A percentile compares a stretch with the other conserved stretches of the same genome.
phyloP scores from a whole-genome alignment of 2,888 invertebrate species.

The Phyllotreta cruciferae region DNA sequence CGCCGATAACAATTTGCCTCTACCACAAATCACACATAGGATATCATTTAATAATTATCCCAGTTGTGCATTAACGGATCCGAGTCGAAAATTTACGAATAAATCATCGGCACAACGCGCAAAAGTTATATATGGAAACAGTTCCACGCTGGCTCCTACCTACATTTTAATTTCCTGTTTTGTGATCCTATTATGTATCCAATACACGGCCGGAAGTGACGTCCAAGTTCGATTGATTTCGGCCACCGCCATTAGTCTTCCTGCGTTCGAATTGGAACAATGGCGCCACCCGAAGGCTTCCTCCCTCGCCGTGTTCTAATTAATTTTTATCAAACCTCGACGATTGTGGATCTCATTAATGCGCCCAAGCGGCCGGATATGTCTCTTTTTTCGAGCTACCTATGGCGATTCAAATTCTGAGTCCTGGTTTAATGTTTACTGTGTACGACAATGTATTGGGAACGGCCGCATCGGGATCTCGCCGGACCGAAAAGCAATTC shows the following conservation, averaged over 20 bases:
- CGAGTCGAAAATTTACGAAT: constrained; percentile 27
- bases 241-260: constrained; percentile 54
- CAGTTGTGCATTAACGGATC: background rate
- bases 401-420: too few species aligned
- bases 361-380: too few species aligned
- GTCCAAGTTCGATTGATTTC: constrained; percentile 57
- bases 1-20: too few species aligned
- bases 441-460: background rate
- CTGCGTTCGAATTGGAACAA: constrained; percentile 35
- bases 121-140: constrained; percentile 20
- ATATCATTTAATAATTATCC: constrained; percentile 23
- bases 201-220: constrained; percentile 51
- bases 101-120: constrained; percentile 37
- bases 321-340: background rate
- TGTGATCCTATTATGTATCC: constrained; percentile 56
- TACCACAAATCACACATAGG: background rate
- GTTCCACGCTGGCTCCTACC: constrained; percentile 48
- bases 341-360: too few species aligned
- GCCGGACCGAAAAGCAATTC: constrained; percentile 46
- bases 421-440: too few species aligned
- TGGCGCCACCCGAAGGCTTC: constrained; percentile 15
- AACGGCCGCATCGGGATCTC: background rate
- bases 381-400: too few species aligned
- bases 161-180: constrained; percentile 61
- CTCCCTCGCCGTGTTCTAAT: constrained; percentile 2